phyloP scores from a whole-genome alignment of 92 coral and sea anemone species.

The Scolanthus callimorphus region DNA sequence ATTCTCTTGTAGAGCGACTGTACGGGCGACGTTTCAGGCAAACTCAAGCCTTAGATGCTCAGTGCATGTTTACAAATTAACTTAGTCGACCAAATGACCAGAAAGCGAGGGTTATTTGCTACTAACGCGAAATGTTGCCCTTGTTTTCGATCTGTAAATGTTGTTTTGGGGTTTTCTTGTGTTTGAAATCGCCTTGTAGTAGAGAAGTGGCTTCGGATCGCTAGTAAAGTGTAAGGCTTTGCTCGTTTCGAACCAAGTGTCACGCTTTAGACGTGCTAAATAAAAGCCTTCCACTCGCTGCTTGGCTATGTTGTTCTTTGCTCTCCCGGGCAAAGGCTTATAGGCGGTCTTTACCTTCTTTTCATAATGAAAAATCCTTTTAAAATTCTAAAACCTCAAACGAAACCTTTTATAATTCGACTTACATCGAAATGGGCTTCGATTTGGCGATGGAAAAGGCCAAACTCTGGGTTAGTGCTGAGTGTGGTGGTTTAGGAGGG shows the following conservation, averaged over 20 bases:
- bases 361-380: no score
- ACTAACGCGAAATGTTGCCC: constrained; percentile 26
- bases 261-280: constrained; percentile 60
- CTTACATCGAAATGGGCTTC: no score
- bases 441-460: no score
- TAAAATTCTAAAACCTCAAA: no score
- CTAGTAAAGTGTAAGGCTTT: constrained; percentile 55
- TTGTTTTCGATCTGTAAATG: constrained; percentile 40
- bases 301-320: no score
- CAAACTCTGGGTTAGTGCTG: no score
- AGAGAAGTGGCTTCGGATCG: constrained; percentile 47
- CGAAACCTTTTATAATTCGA: no score
- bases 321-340: no score
- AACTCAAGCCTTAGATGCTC: constrained; percentile 43
- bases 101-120: constrained; percentile 7
- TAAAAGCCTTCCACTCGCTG: constrained; percentile 89
- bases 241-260: constrained; percentile 59
- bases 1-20: constrained; percentile 36
- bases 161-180: constrained; percentile 19
- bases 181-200: no score
- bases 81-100: constrained; percentile 87
- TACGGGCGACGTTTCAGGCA: constrained; percentile 34
- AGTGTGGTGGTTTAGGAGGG: neutral
- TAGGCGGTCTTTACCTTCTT: no score
- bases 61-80: constrained; percentile 85